Evolutionary conservation across 2,797 vertebrate species (phyloP).

Genomic region (Ceryle rudis): DNA sequence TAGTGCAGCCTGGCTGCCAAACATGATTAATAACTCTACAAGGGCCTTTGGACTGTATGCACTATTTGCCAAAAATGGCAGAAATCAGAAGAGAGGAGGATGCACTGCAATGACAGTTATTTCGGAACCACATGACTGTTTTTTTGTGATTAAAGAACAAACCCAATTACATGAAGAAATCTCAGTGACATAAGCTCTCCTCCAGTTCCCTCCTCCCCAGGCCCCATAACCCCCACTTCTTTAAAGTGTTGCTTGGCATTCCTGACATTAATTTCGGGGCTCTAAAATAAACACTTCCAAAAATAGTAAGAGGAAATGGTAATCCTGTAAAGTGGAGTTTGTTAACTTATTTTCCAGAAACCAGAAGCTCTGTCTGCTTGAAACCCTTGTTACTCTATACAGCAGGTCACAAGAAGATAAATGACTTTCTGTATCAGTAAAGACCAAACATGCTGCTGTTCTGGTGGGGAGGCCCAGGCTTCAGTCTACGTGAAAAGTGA

Average conservation of each 20-base stretch:
- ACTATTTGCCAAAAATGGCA: conserved; percentile 76
- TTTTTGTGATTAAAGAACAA: conserved; percentile 79
- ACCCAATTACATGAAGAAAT: conserved; percentile 69
- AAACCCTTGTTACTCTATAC: neutral
- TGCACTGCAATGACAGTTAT: conserved; percentile 63
- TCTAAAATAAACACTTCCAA: conserved; percentile 66
- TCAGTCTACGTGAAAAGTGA: neutral
- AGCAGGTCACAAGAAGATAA: conserved; percentile 17
- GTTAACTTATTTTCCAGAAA: conserved; percentile 45
- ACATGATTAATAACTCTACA: conserved; percentile 80
- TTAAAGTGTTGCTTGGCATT: conserved; percentile 48
- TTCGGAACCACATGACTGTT: conserved; percentile 68
- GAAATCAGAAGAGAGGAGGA: conserved; percentile 47
- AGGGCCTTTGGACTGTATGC: conserved; percentile 58
- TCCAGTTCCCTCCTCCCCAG: neutral
- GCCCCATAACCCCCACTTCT: neutral
- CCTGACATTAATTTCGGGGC: conserved; percentile 56
- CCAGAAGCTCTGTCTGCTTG: neutral
- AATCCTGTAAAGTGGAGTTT: conserved; percentile 30
- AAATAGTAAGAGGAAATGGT: conserved; percentile 49
- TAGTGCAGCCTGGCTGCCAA: conserved; percentile 76
- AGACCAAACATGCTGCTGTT: neutral
- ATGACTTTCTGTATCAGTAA: conserved; percentile 14
- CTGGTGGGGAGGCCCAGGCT: neutral
- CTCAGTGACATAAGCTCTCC: conserved; percentile 29